phyloP scores from a whole-genome alignment of 2,113 vertebrate genomes.

The Chaetorhynchus papuensis region DNA sequence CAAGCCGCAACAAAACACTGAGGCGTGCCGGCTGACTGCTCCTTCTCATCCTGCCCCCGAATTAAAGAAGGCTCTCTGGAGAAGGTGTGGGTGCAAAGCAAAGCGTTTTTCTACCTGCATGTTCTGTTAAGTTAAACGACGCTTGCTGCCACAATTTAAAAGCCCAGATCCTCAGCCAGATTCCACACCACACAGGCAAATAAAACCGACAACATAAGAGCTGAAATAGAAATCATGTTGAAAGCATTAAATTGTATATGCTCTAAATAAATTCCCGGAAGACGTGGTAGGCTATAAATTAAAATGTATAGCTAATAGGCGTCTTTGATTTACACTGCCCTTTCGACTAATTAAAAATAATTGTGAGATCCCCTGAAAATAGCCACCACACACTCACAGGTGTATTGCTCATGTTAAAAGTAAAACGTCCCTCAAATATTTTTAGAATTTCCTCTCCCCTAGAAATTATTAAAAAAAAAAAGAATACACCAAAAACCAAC shows the following conservation, averaged over 20 bases:
- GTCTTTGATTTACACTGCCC: conserved; percentile 26
- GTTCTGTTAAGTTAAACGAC: conserved; percentile 12
- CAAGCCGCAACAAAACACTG: neutral
- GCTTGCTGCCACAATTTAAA: conserved; percentile 21
- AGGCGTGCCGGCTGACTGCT: neutral
- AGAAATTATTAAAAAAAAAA: neutral
- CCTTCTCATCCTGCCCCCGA: neutral
- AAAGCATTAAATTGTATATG: conserved; percentile 22
- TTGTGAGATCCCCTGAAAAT: neutral
- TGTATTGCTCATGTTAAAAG: conserved; percentile 28
- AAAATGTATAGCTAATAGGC: neutral
- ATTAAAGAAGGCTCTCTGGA: neutral
- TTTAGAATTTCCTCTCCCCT: conserved; percentile 39
- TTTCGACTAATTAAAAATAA: conserved; percentile 57
- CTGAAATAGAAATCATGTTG: conserved; percentile 41
- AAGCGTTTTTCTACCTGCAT: neutral
- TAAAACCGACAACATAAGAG: neutral
- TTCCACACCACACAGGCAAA: conserved; percentile 6
- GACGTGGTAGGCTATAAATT: conserved; percentile 2
- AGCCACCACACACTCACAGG: neutral
- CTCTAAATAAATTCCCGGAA: conserved; percentile 24
- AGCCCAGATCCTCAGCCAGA: neutral
- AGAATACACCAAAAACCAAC: neutral
- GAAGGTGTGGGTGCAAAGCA: neutral
- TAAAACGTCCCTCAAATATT: conserved; percentile 40